Evolutionary conservation across 1,140 invertebrate species (phyloP), one percentile per base, ranked within the genome.

Genomic region (Mamestra configurata): DNA sequence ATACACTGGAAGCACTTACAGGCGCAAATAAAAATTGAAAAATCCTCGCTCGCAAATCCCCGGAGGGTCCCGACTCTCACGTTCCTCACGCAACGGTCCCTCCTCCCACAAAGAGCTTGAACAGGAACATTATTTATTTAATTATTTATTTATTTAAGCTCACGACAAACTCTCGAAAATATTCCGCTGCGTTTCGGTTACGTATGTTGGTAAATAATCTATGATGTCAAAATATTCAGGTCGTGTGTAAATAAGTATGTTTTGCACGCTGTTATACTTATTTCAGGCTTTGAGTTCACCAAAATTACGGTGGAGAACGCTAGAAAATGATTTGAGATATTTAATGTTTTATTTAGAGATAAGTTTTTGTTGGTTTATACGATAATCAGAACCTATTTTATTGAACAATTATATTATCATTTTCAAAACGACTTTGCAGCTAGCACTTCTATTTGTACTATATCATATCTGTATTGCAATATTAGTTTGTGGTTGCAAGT

Each of bases 11-110:
- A 84, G 89, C 90, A 90, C 90, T 94, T 94, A 92, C 90, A 88
- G 84, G 85, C 77, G 88, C 91, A 94, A 93, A 94, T 93, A 93
- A 92, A 92, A 92, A 92, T 93, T 93, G 90, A 92, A 93, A 94
- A 93, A 94, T 92, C 89, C 84, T 82, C 86, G 80, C 84, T 77
- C 85, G 80, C 87, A 93, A 94, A 94, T 94, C 93, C 91, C 90
- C 83, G 15, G 84, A 82, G 89, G 86, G 81, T 49, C 68, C 64
- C 43, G 68, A 77, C 70, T 85, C 87, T 87, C 93, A 94, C 93
- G 93, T 93, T 85, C 80, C 80, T 77, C 82, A 86, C 88, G 85
- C 78, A 85, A 84, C 83, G 82, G 22, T 49, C 77, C 82, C 78
- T 85, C 84, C 82, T 85, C 82, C 84, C 77, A 84, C 84, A 82